Conservation (phyloP, 2,797 vertebrate genomes). For the Clarias laeviceps region DNA sequence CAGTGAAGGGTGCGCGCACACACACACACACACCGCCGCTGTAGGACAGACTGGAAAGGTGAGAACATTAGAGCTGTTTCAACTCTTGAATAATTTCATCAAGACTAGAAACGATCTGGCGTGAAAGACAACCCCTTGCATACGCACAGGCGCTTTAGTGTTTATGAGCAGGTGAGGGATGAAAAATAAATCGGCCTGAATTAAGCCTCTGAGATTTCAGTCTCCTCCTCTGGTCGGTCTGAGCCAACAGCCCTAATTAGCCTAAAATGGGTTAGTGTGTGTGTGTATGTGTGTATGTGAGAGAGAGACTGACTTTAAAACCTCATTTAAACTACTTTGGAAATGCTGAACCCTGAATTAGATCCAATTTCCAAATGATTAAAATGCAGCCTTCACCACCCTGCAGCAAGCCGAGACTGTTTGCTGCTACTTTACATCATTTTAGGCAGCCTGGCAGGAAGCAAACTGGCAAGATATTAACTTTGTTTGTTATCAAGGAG, state of each 20-base stretch:
- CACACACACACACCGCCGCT: background rate
- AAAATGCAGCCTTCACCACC: constrained; percentile 6
- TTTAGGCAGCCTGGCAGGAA: background rate
- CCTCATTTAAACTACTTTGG: constrained; percentile 38
- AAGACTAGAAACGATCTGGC: background rate
- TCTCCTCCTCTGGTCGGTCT: constrained; percentile 27
- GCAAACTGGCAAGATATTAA: background rate
- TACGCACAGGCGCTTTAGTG: background rate
- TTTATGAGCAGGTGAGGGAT: constrained; percentile 1
- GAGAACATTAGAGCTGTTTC: constrained; percentile 22
- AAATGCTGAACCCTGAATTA: constrained; percentile 28
- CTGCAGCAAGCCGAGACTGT: background rate
- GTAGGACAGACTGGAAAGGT: constrained; percentile 19
- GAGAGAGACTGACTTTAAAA: constrained; percentile 37
- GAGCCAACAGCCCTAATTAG: constrained; percentile 47
- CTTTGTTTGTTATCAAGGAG: background rate
- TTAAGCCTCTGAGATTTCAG: constrained; percentile 18
- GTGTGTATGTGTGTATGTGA: background rate
- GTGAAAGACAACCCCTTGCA: constrained; percentile 1
- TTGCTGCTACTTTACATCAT: background rate
- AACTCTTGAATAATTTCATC: constrained; percentile 17
- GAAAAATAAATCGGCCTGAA: constrained; percentile 15
- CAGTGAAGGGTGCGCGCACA: background rate
- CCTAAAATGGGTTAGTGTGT: constrained; percentile 38
- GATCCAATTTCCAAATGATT: constrained; percentile 30